phyloP scores from a whole-genome alignment of 2,113 vertebrate species.

The Chloroceryle aenea region DNA sequence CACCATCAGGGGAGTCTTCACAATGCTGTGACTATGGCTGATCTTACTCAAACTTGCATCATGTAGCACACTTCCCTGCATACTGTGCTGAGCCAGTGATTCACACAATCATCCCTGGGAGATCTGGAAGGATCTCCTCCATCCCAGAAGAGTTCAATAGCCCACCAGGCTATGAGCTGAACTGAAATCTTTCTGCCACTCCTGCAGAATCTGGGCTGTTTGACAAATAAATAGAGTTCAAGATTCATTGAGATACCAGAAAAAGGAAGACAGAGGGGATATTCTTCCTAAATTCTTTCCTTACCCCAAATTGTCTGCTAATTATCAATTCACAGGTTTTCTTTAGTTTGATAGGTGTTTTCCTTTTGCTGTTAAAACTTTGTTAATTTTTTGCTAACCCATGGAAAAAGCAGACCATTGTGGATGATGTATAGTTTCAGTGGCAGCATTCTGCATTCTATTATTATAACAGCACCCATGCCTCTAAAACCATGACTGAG shows the following conservation, averaged over 20 bases:
- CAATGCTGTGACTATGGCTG: not conserved
- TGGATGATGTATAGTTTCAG: not conserved
- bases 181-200: not conserved
- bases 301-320: not conserved
- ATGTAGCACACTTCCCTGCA: not conserved
- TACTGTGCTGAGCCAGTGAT: not conserved
- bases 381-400: not conserved
- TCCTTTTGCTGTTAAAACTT: not conserved
- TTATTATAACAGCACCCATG: not conserved
- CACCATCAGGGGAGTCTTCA: fast-evolving
- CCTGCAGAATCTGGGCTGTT: not conserved
- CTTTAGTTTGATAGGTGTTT: not conserved
- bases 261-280: not conserved
- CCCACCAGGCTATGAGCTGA: not conserved
- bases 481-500: not conserved
- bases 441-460: not conserved
- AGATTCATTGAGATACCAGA: not conserved
- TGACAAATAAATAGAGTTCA: not conserved
- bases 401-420: not conserved
- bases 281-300: not conserved
- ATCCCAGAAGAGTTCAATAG: not conserved
- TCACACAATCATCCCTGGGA: not conserved
- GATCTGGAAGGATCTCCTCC: not conserved
- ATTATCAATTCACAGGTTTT: not conserved
- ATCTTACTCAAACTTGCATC: not conserved